These are phyloP conservation scores for Coelinius sp. DNA, from an alignment of 2,888 invertebrate genomes.

Conservation along the genomic window DNA sequence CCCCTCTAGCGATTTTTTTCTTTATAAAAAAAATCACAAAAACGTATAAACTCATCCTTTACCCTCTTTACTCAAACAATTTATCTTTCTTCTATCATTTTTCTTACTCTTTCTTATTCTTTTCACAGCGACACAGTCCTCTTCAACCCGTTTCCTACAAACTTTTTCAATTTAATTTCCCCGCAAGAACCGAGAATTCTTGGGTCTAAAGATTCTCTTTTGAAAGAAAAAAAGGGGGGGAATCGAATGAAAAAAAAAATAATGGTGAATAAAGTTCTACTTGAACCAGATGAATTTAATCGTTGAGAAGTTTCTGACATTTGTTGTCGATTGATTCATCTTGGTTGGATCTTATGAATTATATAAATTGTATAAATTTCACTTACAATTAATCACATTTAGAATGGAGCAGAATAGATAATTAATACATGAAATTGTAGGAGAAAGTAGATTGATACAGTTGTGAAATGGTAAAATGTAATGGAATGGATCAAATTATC, in stretches of 20 bases:
- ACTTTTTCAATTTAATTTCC: conserved; percentile 35
- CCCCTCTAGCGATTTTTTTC: not conserved
- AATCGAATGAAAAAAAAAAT: not conserved
- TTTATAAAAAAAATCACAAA: not conserved
- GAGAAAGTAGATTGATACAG: not conserved
- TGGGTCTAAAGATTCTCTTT: not conserved
- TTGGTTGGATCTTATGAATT: not conserved
- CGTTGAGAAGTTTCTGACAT: not conserved
- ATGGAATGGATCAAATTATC: too few relatives aligned
- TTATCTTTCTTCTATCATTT: not conserved
- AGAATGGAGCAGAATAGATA: not conserved
- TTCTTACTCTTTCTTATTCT: not conserved
- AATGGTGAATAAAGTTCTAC: not conserved
- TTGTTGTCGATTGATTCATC: not conserved
- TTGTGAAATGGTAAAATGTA: too few relatives aligned
- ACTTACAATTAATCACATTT: not conserved
- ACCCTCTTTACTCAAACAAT: not conserved
- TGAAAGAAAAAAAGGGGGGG: not conserved
- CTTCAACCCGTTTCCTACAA: conserved; percentile 19
- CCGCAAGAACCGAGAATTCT: not conserved
- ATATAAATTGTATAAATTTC: not conserved
- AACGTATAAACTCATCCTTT: not conserved
- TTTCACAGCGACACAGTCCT: not conserved
- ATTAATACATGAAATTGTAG: not conserved
- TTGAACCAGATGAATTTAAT: not conserved